Base-by-base conservation (phyloP, 2,797 vertebrate genomes). In the Serranus cabrilla region DNA sequence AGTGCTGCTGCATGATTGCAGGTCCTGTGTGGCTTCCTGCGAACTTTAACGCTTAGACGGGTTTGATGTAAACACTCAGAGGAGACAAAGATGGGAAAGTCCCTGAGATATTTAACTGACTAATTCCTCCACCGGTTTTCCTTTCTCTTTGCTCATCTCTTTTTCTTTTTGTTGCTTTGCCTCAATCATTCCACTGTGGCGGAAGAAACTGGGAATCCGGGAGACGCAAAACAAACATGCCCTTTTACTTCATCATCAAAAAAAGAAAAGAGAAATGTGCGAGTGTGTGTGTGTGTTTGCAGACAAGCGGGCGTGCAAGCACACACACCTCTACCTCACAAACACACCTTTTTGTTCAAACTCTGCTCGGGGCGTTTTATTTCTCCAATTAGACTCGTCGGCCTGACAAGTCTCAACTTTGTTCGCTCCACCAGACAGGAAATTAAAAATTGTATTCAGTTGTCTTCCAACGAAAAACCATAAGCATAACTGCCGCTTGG, bases 321-420 rank as follows among this genome's bases (percentile, higher is more conserved):
- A 58, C 60, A 64, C 46, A 67, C 27, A 81, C 17, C 59, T 68
- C 68, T 56, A 49, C 7, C 69, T 69, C 73, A 64, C 66, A 84
- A 76, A 78, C 62, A 64, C 82, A 69, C 72, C 63, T 85, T 81
- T 68, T 71, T 74, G 82, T 82, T 71, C 27, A 81, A 82, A 81
- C 52, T 81, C 81, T 27, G 83, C 90, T 72, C 1, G 2, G 66
- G 89, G 90, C 82, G 3, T 78, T 90, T 80, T 46, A 76, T 83
- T 84, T 77, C 84, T 87, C 74, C 81, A 86, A 87, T 90, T 83
- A 86, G 80, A 83, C 68, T 81, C 57, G 71, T 87, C 78, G 81
- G 89, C 91, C 95, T 95, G 93, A 95, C 94, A 93, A 95, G 92
- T 91, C 90, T 91, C 92, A 95, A 95, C 83, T 91, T 81, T 81